phyloP scores from a whole-genome alignment of 1,140 invertebrate genomes.

The Kradibia gibbosae region DNA sequence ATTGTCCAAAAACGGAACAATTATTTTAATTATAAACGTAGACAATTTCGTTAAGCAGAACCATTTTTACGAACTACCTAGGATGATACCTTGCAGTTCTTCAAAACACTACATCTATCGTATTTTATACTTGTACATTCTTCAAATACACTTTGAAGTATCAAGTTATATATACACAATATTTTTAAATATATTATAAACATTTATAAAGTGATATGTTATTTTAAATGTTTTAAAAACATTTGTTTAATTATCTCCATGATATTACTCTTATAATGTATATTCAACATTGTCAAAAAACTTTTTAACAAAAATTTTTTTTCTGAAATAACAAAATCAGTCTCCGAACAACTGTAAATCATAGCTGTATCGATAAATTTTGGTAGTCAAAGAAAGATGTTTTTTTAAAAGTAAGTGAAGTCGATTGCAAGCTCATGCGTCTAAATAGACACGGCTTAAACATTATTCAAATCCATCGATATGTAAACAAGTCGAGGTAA shows the following conservation, averaged over 20 bases:
- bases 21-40: slow-evolving; percentile 10
- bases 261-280: not conserved
- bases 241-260: not conserved
- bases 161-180: not conserved
- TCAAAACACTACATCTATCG: not conserved
- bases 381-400: too few species aligned
- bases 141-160: not conserved
- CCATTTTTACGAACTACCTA: not conserved
- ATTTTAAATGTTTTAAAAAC: not conserved
- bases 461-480: too few species aligned
- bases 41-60: not conserved
- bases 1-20: not conserved
- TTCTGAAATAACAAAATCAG: not conserved
- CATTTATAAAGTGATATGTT: slow-evolving; percentile 7
- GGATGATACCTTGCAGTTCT: not conserved
- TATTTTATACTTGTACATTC: not conserved
- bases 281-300: not conserved
- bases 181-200: not conserved
- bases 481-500: too few species aligned
- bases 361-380: too few species aligned
- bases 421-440: too few species aligned
- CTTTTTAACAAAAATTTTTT: not conserved
- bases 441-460: too few species aligned
- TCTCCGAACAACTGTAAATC: not conserved
- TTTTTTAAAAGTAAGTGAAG: too few species aligned